Evolutionary conservation across 92 coral and sea anemone genomes (phyloP).

Genomic region (Hydrozoanthus gracilis): DNA sequence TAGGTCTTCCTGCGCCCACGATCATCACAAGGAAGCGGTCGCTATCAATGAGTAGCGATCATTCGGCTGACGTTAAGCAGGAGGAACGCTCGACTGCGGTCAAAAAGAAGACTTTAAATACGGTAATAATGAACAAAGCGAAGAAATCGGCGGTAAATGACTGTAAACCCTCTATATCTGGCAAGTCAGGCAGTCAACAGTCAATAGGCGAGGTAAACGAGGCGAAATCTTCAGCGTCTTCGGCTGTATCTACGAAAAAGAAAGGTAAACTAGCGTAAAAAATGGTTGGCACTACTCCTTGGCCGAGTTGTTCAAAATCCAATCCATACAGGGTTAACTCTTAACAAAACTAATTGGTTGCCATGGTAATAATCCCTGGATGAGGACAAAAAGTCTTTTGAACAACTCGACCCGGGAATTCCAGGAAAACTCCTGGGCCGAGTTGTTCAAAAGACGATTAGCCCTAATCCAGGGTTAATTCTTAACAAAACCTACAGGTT

Average conservation of each 20-base stretch:
- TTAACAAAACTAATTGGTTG: too few relatives aligned
- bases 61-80: constrained; percentile 8
- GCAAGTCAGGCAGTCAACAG: not conserved
- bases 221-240: not conserved
- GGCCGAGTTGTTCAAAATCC: not conserved
- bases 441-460: too few relatives aligned
- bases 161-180: not conserved
- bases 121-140: not conserved
- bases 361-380: too few relatives aligned
- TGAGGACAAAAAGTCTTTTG: too few relatives aligned
- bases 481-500: too few relatives aligned
- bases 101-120: constrained; percentile 17
- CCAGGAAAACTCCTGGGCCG: too few relatives aligned
- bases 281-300: not conserved
- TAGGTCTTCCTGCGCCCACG: constrained; percentile 9
- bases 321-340: too few relatives aligned
- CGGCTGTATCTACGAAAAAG: not conserved
- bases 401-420: too few relatives aligned
- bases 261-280: constrained; percentile 17
- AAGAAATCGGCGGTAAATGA: constrained; percentile 12
- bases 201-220: not conserved
- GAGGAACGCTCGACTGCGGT: not conserved
- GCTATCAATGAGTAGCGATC: constrained; percentile 40
- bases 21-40: constrained; percentile 44
- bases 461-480: too few relatives aligned